Conservation (phyloP, 2,888 invertebrate species). For the Drepanosiphum platanoidis region DNA sequence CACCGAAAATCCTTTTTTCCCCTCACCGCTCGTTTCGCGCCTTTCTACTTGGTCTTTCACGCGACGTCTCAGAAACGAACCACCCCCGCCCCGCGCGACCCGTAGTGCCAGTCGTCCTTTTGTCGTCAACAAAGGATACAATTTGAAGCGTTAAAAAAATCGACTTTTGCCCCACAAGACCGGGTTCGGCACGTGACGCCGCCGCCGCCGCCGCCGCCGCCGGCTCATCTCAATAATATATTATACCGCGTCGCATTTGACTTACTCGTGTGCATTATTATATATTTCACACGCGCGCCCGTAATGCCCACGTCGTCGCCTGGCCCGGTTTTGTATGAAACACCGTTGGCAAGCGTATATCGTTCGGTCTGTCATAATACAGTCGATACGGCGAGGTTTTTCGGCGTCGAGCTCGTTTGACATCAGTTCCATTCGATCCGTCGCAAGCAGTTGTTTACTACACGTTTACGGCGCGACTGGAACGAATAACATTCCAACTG, state of each 20-base stretch:
- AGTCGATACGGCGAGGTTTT: too few relatives aligned
- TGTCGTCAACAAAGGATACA: constrained; percentile 55
- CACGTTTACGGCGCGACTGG: too few relatives aligned
- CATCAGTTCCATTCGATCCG: too few relatives aligned
- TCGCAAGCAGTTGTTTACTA: too few relatives aligned
- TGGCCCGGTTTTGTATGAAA: too few relatives aligned
- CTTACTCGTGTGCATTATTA: too few relatives aligned
- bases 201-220: neutral
- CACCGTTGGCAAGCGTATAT: too few relatives aligned
- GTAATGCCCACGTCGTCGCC: too few relatives aligned
- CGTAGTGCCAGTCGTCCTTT: constrained; percentile 18
- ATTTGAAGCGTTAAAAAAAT: constrained; percentile 49
- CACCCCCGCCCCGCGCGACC: neutral
- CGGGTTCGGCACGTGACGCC: neutral
- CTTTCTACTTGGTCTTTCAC: constrained; percentile 14
- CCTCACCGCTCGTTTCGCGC: neutral
- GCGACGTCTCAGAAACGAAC: constrained; percentile 8
- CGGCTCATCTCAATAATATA: constrained; percentile 6
- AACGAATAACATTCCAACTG: too few relatives aligned
- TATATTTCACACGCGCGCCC: neutral
- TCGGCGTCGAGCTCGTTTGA: too few relatives aligned
- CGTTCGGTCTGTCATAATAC: too few relatives aligned
- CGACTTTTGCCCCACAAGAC: neutral
- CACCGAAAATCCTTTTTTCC: constrained; percentile 10
- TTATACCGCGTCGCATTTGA: neutral